phyloP scores from a whole-genome alignment of 2,888 invertebrate species.

The Ophioninae sp. region DNA sequence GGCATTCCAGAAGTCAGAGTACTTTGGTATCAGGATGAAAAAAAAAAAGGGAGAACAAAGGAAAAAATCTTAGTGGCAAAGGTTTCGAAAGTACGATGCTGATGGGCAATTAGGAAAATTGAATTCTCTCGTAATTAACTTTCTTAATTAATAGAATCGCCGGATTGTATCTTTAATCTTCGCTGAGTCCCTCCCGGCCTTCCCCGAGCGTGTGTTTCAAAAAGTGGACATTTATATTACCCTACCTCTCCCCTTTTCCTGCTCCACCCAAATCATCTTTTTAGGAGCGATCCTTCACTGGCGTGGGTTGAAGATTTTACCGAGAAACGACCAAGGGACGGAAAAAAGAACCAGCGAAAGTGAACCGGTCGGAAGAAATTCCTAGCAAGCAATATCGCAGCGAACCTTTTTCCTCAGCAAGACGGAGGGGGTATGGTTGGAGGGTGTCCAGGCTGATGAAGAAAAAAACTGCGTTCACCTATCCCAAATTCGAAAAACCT shows the following conservation, averaged over 20 bases:
- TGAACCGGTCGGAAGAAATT: neutral
- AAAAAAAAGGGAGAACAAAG: slow-evolving; percentile 39
- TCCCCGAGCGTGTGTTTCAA: neutral
- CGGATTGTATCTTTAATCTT: slow-evolving; percentile 76
- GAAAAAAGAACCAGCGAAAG: slow-evolving; percentile 20
- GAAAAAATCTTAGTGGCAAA: slow-evolving; percentile 15
- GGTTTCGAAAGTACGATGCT: slow-evolving; percentile 60
- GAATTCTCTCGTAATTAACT: slow-evolving; percentile 74
- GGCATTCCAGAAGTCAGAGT: slow-evolving; percentile 16
- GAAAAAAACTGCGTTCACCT: too few species aligned
- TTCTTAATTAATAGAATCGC: slow-evolving; percentile 77
- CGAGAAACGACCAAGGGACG: slow-evolving; percentile 35
- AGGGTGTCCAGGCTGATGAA: too few species aligned
- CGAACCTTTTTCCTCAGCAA: too few species aligned
- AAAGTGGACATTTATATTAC: neutral
- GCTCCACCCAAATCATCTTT: slow-evolving; percentile 24
- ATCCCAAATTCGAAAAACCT: too few species aligned
- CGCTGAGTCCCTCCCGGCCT: slow-evolving; percentile 66
- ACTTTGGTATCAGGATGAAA: slow-evolving; percentile 21
- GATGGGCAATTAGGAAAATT: slow-evolving; percentile 77
- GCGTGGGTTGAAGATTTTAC: slow-evolving; percentile 49
- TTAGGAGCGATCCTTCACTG: slow-evolving; percentile 41
- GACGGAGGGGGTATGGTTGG: too few species aligned
- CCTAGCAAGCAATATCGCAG: too few species aligned
- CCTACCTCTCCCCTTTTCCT: neutral